Base-by-base conservation (phyloP, 2,888 invertebrate genomes). In the Zaprionus bogoriensis region DNA sequence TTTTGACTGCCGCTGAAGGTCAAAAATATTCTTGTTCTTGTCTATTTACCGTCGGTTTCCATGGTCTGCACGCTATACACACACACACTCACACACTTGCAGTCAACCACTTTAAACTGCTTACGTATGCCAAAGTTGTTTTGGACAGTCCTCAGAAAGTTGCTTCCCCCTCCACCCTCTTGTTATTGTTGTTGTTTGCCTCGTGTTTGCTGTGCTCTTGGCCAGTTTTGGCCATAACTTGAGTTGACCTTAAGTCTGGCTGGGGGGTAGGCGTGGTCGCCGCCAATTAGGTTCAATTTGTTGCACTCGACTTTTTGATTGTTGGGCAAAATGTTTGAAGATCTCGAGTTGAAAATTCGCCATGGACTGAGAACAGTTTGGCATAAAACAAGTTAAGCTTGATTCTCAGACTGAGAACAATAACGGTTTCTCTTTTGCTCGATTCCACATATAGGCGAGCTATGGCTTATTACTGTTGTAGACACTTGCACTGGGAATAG, bases 271-370 rank as follows among this genome's bases (percentile, higher is more conserved):
- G n/a, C n/a, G n/a, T n/a, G n/a, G n/a, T n/a, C n/a, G n/a, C n/a
- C 63, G 46, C 60, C 68, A 77, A 74, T 69, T 77, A 54, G 47
- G 69, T 77, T 74, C 65, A 69, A 77, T 74, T 74, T 76, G 73
- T 48, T 45, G 22, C 32, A 59, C 36, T 59, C 30, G 69, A 65
- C 61, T 69, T 69, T 74, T 62, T 57, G 61, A 74, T 74, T 77
- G 60, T 32, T 67, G 10, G 38, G 7, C 57, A 51, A 38, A 52
- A 53, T 44, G 2, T 10, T 25, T 25, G 27, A 38, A 41, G 25
- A 27, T 55, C 32, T 38, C 20, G 45, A 30, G 9, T 7, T 27
- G 46, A 3, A 32, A 28, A 23, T 23, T 27, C 9, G 27, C n/a
- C n/a, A n/a, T n/a, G 9, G 23, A 23, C 4, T 3, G 23, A 23